These are phyloP conservation scores for Caenorhabditis brenneri DNA, from an alignment of 1,140 invertebrate species.

Conservation along the genomic window DNA sequence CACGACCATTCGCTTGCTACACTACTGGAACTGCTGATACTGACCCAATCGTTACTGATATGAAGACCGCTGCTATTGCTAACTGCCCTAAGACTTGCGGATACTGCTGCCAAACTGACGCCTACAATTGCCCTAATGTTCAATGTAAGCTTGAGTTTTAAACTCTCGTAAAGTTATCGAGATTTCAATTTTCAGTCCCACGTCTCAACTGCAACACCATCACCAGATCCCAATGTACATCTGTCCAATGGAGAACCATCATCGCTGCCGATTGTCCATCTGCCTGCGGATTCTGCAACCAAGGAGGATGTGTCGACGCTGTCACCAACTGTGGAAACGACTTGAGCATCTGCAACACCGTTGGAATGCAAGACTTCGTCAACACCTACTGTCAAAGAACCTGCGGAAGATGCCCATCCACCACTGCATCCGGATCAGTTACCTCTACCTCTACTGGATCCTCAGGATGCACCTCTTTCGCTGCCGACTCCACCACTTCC, in stretches of 20 bases:
- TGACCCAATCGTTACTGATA: background rate
- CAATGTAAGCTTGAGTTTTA: background rate
- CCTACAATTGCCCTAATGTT: slow-evolving; percentile 31
- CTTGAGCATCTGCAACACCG: background rate
- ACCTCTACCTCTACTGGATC: background rate
- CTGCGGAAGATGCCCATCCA: slow-evolving; percentile 29
- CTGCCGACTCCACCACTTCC: background rate
- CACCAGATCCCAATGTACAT: background rate
- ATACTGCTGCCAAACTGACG: slow-evolving; percentile 31
- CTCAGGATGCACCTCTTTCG: background rate
- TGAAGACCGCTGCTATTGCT: slow-evolving; percentile 8
- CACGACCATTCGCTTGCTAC: background rate
- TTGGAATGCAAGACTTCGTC: slow-evolving; percentile 20
- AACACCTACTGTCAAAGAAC: slow-evolving; percentile 25
- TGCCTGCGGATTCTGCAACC: slow-evolving; percentile 22
- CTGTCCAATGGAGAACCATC: background rate
- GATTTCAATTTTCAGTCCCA: background rate
- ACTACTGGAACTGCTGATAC: background rate
- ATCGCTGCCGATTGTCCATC: slow-evolving; percentile 11
- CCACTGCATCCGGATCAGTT: background rate
- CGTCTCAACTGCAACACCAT: slow-evolving; percentile 29
- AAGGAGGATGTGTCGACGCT: slow-evolving; percentile 32
- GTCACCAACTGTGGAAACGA: slow-evolving; percentile 1
- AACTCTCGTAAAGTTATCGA: background rate
- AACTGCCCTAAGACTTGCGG: slow-evolving; percentile 46